Evolutionary conservation across 1,140 invertebrate species (phyloP).

Genomic region (Coptotermes formosanus): DNA sequence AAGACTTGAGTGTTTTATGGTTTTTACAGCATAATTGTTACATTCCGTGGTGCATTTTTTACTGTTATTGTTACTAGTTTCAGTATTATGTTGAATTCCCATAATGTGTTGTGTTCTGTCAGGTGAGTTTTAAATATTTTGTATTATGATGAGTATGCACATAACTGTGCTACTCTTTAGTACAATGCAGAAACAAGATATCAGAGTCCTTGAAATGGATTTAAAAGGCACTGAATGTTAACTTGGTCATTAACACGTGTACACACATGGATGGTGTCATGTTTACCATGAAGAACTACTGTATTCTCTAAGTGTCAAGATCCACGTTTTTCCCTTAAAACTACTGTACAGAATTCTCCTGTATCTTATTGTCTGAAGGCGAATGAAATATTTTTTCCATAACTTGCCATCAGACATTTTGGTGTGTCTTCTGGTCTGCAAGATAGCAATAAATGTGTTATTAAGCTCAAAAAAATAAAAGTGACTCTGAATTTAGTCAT

Average conservation of each 20-base stretch:
- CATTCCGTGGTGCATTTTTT: neutral
- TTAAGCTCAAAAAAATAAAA: too few relatives aligned
- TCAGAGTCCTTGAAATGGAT: neutral
- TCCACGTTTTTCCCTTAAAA: too few relatives aligned
- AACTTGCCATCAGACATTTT: too few relatives aligned
- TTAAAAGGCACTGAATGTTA: neutral
- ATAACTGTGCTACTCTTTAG: neutral
- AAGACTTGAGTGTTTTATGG: too few relatives aligned
- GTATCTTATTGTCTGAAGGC: too few relatives aligned
- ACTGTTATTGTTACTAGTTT: neutral
- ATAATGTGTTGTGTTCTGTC: neutral
- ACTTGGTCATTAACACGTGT: neutral
- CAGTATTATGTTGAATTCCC: neutral
- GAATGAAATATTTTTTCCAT: too few relatives aligned
- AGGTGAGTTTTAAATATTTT: neutral
- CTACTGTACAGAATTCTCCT: too few relatives aligned
- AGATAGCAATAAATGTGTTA: too few relatives aligned
- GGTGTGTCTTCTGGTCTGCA: too few relatives aligned
- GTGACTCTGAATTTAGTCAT: too few relatives aligned
- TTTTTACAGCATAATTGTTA: neutral
- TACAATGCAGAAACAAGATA: neutral
- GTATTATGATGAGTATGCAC: neutral
- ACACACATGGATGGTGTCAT: neutral
- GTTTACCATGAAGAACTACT: neutral
- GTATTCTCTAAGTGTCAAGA: too few relatives aligned